Evolutionary conservation across 2,797 vertebrate species (phyloP), one percentile per base, ranked within the genome.

Genomic region (Microchirus variegatus): DNA sequence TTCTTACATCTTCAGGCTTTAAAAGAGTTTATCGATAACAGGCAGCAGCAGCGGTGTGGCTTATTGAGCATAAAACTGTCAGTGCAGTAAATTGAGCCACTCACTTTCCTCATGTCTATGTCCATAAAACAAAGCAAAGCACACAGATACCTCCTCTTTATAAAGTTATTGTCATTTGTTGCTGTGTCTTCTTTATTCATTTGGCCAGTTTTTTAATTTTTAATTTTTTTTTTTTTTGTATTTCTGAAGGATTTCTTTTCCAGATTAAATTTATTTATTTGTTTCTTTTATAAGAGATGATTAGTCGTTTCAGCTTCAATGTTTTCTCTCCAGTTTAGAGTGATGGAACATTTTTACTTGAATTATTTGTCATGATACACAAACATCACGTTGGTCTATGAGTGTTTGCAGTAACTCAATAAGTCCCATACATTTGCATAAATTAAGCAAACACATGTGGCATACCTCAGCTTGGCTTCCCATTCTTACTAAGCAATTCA

Each of bases 131-230:
- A 67, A 73, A 68, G 65, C 55, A 53, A 80, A 78, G 75, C 83
- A 86, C 83, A 83, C 77, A 81, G 67, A 91, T 92, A 92, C 89
- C 90, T 92, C 90, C 83, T 61, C 73, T 57, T 64, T 59, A 47
- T 67, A 50, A 77, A 47, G 43, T 66, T 74, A 35, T 35, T 31
- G 36, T 72, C 48, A 63, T 78, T 75, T 78, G 70, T 78, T 84
- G 74, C 71, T 78, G 62, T 81, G 81, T 75, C 37, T 70, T 70
- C 57, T 75, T 84, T 65, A 64, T 70, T 80, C 66, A 46, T 80
- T 80, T 73, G 80, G 80, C 81, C 71, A 81, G 66, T 85, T 26
- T 22, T 22, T 22, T 22, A n/a, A n/a, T 22, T 22, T 22, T 22
- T 22, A 4, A n/a, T n/a, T 22, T 22, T 22, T 22, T 2, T 22